Conservation (phyloP, 30 jellyfish, hydroid and myxozoan genomes). For the Hydra vulgaris region DNA sequence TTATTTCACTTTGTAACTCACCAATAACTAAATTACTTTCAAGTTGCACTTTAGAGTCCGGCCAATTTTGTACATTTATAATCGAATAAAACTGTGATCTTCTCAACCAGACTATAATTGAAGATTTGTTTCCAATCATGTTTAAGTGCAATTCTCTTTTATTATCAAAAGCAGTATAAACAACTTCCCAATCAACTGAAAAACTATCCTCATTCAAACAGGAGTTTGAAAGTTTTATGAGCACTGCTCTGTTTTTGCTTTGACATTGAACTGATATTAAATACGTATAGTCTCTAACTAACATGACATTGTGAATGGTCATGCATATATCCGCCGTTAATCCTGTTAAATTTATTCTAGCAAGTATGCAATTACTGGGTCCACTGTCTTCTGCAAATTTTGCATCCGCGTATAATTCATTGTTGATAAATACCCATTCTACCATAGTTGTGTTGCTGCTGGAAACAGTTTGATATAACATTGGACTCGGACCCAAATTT, state of each 20-base stretch:
- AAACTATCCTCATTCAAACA: conserved; percentile 28
- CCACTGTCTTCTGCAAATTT: conserved; percentile 86
- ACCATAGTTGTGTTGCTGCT: conserved; percentile 61
- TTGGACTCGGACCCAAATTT: conserved; percentile 89
- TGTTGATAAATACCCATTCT: conserved; percentile 67
- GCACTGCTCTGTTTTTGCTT: conserved; percentile 59
- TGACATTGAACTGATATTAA: conserved; percentile 64
- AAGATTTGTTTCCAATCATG: conserved; percentile 59
- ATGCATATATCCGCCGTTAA: conserved; percentile 62
- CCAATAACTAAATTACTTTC: conserved; percentile 88
- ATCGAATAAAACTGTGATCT: conserved; percentile 71
- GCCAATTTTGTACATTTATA: conserved; percentile 70
- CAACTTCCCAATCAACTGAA: conserved; percentile 56
- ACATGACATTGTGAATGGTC: conserved; percentile 51
- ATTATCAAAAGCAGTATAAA: conserved; percentile 76
- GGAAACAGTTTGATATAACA: conserved; percentile 69
- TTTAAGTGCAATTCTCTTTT: conserved; percentile 51
- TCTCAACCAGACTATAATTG: conserved; percentile 82
- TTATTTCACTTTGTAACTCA: conserved; percentile 66
- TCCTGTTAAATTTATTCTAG: conserved; percentile 48
- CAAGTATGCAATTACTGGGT: conserved; percentile 55
- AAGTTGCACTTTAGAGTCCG: conserved; percentile 51
- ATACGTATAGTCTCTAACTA: conserved; percentile 47
- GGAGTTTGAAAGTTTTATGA: conserved; percentile 45
- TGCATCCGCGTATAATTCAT: conserved; percentile 54